Percentiles rank a stretch among this genome's conserved stretches.
Conservation (phyloP, 2,888 invertebrate genomes). For the Cephus runcator region DNA sequence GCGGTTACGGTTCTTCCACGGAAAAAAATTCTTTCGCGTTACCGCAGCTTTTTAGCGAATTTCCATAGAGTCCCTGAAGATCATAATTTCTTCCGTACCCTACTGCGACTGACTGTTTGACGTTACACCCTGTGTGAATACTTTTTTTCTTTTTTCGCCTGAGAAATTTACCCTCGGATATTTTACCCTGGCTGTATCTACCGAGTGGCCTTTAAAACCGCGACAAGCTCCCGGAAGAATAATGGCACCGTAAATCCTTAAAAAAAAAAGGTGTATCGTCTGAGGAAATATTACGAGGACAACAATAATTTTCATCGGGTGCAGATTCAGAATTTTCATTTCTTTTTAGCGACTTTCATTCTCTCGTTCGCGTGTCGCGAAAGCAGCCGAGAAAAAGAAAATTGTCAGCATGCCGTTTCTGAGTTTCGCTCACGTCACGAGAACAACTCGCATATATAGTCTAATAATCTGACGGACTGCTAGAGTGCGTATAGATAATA, state of each 20-base stretch:
- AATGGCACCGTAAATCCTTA: constrained; percentile 26
- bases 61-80: background rate
- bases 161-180: constrained; percentile 16
- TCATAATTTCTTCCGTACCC: background rate
- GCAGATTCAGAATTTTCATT: background rate
- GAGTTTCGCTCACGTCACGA: background rate
- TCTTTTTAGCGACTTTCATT: background rate
- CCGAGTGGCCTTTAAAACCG: constrained; percentile 25
- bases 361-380: background rate
- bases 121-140: background rate
- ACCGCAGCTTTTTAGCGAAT: background rate
- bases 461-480: background rate
- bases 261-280: constrained; percentile 25
- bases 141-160: background rate
- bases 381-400: background rate
- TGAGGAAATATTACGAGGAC: constrained; percentile 25
- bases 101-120: background rate
- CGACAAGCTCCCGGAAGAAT: constrained; percentile 17
- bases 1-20: background rate
- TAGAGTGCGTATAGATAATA: background rate
- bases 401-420: background rate
- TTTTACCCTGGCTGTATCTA: constrained; percentile 16
- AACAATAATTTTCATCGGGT: constrained; percentile 10
- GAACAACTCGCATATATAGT: background rate
- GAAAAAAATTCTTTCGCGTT: background rate